Base-by-base conservation (phyloP, 2,888 invertebrate genomes). In the Trimorus sp. region DNA sequence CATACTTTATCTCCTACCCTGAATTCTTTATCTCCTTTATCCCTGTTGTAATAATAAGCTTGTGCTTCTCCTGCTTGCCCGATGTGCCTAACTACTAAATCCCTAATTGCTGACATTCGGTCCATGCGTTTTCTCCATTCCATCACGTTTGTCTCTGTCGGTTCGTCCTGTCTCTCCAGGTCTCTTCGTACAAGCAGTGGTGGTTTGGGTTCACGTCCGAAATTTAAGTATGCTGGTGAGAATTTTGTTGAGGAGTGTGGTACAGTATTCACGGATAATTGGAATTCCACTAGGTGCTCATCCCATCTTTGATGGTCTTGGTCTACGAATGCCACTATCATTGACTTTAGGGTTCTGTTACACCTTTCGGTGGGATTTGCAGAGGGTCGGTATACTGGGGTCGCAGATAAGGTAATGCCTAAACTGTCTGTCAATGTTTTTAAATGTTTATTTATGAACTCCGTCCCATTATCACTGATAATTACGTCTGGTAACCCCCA, bases 251-350 rank as follows among this genome's bases (percentile, higher is more conserved):
- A 9, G 12, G 48, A 48, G 12, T 48, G 83, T 65, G 0, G 80
- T 82, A 0, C 78, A 0, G 86, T 85, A 40, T 84, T 76, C 4
- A 82, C 14, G 4, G 87, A 86, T 48, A 80, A 85, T 11, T 74
- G 73, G 15, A 88, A 66, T 36, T 86, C 75, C 0, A 63, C 59
- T 0, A 87, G 14, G 54, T 85, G 74, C 9, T 48, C 1, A 45
- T 87, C 86, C 87, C 87, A 88, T 6, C 83, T 70, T 11, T 74
- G 76, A 7, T 88, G 87, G 37, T 84, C 56, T 0, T 75, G 59
- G 1, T 78, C 75, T 0, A 85, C 36, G 62, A 79, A 88, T 0
- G 54, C 1, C 0, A 60, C 42, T 0, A 86, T 75, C 83, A 86
- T 85, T 1, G 77, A 76, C n/a, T 83, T 82, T 8, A 86, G 11